Evolutionary conservation across 2,888 invertebrate species (phyloP), one percentile per base, ranked within the genome.

Genomic region (Ornithoptera alexandrae): DNA sequence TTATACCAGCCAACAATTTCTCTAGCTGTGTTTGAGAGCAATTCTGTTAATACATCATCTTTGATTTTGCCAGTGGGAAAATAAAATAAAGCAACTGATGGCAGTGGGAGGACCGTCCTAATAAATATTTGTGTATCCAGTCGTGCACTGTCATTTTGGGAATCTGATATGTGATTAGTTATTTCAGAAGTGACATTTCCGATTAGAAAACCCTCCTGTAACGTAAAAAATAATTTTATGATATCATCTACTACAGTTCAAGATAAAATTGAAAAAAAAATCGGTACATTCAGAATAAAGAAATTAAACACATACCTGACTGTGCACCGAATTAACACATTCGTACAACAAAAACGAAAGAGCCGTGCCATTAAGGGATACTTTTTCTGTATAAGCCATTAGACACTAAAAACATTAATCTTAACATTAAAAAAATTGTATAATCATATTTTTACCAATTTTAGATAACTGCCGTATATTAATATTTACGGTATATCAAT

Each of bases 1-100:
- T 94, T 94, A 80, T 94, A 95, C 95, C 95, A 95, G 36, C 95
- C 95, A 15, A 95, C 93, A 30, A 95, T 93, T 84, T 94, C 93
- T 74, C 87, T 90, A 30, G 93, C 90, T 71, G 92, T 89, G 70
- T 87, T 87, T 2, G 93, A 90, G 20, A 95, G 80, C 70, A 95
- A 85, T 8, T 88, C 87, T 68, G 85, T 82, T 3, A 95, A 79
- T 74, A 93, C 92, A 74, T 93, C 92, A 73, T 90, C 88, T 76
- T 94, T 91, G 62, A 95, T 89, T 78, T 88, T 89, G 12, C 95
- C 95, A 4, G 92, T 86, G 1, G 93, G 90, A 61, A 94, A 86
- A 76, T 94, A 94, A 81, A 95, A 93, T 73, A 94, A 82, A 62
- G 93, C 93, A 0, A 92, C 86, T 18, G 92, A 87, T 6, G 95